Evolutionary conservation across 2,888 invertebrate species (phyloP), one percentile per base, ranked within the genome.

Genomic region (Trichacis sp.): DNA sequence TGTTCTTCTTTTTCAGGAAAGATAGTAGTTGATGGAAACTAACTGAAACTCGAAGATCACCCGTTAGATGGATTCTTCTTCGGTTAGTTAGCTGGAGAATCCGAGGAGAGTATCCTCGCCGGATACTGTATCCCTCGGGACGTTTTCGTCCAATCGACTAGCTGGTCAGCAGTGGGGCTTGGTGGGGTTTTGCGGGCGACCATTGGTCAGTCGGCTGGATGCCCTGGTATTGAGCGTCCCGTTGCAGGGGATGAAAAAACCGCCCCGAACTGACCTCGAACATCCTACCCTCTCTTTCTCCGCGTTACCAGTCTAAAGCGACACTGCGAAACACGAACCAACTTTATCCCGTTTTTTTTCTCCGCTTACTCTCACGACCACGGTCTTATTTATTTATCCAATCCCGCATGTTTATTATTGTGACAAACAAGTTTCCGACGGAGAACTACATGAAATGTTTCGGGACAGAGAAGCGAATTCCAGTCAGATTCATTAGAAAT

Each of bases 241-340:
- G 76, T 73, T 73, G 74, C 75, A 77, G 75, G 81, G 82, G 79
- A 78, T 79, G 79, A 81, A 81, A 82, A 83, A 84, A 82, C 81
- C 83, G 80, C 80, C 82, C 83, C 81, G 79, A 79, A 81, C 81
- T 80, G 81, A 82, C 82, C 82, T 83, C 82, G 82, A 82, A 82
- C 79, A 82, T 82, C 78, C 81, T 80, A 81, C 81, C 82, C 82
- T 82, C 81, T n/a, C 11, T n/a, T 77, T 82, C 81, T 82, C 76
- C 72, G 76, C 78, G 78, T 78, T 78, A 77, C 81, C 77, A 79
- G 77, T 77, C 79, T 79, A 79, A 79, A 77, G 72, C 76, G 72
- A 74, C 69, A 71, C 72, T 70, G 66, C 61, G 63, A 51, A 54
- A 45, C 58, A 58, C 51, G 45, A 48, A 46, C 50, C 8, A 24